Conservation (phyloP, 2,113 vertebrate species). For the Aphyosemion australe region DNA sequence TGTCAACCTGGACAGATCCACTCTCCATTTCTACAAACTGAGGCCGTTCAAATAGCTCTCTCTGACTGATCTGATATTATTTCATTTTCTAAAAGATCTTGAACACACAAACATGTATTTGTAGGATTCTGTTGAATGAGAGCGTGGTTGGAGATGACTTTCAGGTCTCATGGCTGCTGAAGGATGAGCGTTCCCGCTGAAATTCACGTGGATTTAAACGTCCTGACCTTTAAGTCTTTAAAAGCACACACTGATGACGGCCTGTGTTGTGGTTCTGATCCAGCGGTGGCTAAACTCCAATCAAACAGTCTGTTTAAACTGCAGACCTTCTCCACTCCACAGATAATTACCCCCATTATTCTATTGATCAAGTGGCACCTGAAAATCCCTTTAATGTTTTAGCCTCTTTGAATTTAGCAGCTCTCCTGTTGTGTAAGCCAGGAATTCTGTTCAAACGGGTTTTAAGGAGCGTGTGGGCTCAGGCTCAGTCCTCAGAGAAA, state of each 20-base stretch:
- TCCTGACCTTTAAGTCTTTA: too few species aligned
- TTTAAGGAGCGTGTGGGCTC: constrained; percentile 35
- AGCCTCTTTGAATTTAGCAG: constrained; percentile 49
- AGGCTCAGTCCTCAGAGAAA: constrained; percentile 22
- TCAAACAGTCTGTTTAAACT: constrained; percentile 50
- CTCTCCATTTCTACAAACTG: too few species aligned
- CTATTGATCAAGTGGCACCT: constrained; percentile 64
- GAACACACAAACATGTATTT: too few species aligned
- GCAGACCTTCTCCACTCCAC: constrained; percentile 59
- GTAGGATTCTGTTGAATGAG: too few species aligned
- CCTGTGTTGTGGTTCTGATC: constrained; percentile 20
- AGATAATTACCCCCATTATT: constrained; percentile 71
- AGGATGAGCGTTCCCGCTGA: too few species aligned
- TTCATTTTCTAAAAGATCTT: too few species aligned
- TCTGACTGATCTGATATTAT: too few species aligned
- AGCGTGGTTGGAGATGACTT: too few species aligned
- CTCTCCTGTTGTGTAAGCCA: constrained; percentile 27
- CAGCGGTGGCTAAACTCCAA: constrained; percentile 44
- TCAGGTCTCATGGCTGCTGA: too few species aligned
- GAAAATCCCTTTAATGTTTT: constrained; percentile 71
- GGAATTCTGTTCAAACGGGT: constrained; percentile 25
- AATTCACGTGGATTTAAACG: too few species aligned
- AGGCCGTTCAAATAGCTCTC: too few species aligned
- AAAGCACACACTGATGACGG: neutral
- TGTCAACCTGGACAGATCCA: too few species aligned